Conservation (phyloP, 2,888 invertebrate species). For the Ptychoptera contaminata region DNA sequence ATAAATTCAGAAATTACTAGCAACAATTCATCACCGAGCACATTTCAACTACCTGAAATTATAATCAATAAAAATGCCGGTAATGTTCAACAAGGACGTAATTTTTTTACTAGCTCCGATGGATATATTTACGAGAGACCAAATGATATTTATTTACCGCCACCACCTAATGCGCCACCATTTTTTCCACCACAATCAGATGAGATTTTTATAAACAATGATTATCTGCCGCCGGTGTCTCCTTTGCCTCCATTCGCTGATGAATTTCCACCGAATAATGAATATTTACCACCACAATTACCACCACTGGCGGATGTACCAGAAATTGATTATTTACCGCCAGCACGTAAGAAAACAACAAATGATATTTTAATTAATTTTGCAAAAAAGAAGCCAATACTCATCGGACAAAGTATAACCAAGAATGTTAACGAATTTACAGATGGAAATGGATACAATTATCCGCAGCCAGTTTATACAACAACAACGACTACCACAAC, state of each 20-base stretch:
- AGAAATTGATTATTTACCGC: conserved; percentile 4
- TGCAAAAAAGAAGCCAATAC: background rate
- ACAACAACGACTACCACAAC: conserved; percentile 1
- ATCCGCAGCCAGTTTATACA: conserved; percentile 6
- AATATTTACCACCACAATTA: conserved; percentile 1
- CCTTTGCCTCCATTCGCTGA: conserved; percentile 6
- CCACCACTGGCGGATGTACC: background rate
- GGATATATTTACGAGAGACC: conserved; percentile 12
- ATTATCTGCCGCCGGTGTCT: conserved; percentile 1
- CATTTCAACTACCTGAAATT: too few species aligned
- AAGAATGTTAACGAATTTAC: background rate
- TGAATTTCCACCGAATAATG: conserved; percentile 19
- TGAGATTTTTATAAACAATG: conserved; percentile 5
- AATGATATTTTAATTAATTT: background rate
- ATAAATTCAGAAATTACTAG: too few species aligned
- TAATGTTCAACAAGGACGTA: too few species aligned
- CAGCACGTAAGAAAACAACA: background rate
- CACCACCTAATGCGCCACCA: conserved; percentile 11
- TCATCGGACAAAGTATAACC: background rate
- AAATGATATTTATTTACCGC: conserved; percentile 17
- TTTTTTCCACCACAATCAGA: background rate
- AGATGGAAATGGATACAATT: conserved; percentile 9
- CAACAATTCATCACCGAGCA: too few species aligned
- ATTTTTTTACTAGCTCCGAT: background rate
- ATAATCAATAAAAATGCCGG: too few species aligned